Evolutionary conservation across 2,113 vertebrate genomes (phyloP).

Genomic region (Percopsis transmontana): DNA sequence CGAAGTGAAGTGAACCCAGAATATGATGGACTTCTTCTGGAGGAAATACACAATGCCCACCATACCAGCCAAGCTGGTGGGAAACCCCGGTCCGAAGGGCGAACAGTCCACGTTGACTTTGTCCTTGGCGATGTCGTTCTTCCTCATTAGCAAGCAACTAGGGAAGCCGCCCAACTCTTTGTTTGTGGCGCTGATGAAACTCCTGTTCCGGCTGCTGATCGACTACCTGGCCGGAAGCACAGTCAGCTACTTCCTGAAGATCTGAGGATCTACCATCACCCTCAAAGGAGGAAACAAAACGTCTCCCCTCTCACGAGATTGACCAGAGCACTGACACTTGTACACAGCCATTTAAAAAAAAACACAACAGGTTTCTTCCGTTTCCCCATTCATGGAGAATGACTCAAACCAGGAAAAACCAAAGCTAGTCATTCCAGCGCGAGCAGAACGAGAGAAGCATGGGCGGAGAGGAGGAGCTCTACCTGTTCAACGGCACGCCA

Average conservation of each 20-base stretch:
- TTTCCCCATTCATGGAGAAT: slow-evolving; percentile 5
- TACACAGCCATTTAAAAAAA: not conserved
- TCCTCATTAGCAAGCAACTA: slow-evolving; percentile 73
- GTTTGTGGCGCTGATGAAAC: slow-evolving; percentile 64
- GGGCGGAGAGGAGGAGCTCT: too few species aligned
- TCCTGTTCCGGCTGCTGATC: slow-evolving; percentile 63
- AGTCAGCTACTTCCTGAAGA: slow-evolving; percentile 69
- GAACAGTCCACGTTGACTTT: slow-evolving; percentile 67
- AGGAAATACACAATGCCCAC: slow-evolving; percentile 60
- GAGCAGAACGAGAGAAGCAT: too few species aligned
- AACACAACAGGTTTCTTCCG: not conserved
- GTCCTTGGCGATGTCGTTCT: slow-evolving; percentile 67
- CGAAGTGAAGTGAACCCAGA: slow-evolving; percentile 15
- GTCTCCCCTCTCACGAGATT: not conserved
- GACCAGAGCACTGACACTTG: not conserved
- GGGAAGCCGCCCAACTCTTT: slow-evolving; percentile 67
- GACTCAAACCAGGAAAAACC: not conserved
- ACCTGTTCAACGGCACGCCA: too few species aligned
- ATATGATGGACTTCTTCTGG: not conserved
- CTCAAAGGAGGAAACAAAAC: not conserved
- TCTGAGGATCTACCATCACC: slow-evolving; percentile 46
- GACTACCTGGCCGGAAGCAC: slow-evolving; percentile 65
- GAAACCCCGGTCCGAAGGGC: slow-evolving; percentile 61
- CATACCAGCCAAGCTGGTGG: slow-evolving; percentile 62
- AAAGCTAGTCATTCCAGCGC: too few species aligned